Conservation (phyloP, 2,888 invertebrate genomes). For the Tinea pellionella region DNA sequence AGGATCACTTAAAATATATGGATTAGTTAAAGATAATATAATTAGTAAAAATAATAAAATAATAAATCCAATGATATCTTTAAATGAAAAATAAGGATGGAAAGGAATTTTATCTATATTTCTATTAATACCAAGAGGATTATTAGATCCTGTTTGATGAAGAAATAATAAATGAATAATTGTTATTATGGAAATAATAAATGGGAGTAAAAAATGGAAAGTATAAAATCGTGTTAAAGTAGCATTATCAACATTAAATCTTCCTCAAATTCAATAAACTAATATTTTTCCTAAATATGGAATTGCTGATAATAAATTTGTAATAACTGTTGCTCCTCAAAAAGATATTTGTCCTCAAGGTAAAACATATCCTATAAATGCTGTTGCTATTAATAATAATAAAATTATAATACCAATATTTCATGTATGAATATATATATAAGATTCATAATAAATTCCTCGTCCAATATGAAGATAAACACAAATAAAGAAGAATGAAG, state of each 20-base stretch:
- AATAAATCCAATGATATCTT: slow-evolving; percentile 73
- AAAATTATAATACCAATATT: slow-evolving; percentile 73
- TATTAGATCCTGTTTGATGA: slow-evolving; percentile 76
- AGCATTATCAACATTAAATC: slow-evolving; percentile 78
- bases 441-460: slow-evolving; percentile 65
- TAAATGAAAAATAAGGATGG: slow-evolving; percentile 73
- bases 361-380: slow-evolving; percentile 82
- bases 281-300: slow-evolving; percentile 74
- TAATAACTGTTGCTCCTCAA: slow-evolving; percentile 85
- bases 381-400: slow-evolving; percentile 76
- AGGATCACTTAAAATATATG: slow-evolving; percentile 74
- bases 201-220: slow-evolving; percentile 79
- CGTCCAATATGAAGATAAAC: slow-evolving; percentile 77
- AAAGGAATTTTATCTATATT: slow-evolving; percentile 77
- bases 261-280: slow-evolving; percentile 81
- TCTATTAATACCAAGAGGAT: slow-evolving; percentile 73
- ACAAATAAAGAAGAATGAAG: slow-evolving; percentile 79
- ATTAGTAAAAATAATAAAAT: slow-evolving; percentile 64
- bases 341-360: slow-evolving; percentile 87
- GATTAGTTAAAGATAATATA: slow-evolving; percentile 62
- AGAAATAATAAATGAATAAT: slow-evolving; percentile 76
- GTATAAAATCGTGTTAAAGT: slow-evolving; percentile 83
- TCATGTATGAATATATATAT: slow-evolving; percentile 71
- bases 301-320: slow-evolving; percentile 77
- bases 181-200: slow-evolving; percentile 71